These are phyloP conservation scores for Strix uralensis DNA, from an alignment of 2,113 vertebrate genomes.

Conservation along the genomic window DNA sequence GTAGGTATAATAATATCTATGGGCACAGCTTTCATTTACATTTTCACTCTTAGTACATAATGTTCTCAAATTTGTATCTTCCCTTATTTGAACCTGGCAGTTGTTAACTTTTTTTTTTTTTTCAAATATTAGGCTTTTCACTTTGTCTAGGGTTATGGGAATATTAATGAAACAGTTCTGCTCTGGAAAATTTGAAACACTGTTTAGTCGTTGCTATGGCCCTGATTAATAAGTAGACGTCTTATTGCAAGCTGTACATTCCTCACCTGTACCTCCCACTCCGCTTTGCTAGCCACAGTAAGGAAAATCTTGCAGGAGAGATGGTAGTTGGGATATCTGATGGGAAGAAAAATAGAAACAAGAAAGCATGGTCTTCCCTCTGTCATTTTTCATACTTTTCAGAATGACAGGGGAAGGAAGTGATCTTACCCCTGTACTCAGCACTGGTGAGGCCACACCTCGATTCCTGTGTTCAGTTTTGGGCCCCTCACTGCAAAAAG, in stretches of 20 bases:
- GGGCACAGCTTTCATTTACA: neutral
- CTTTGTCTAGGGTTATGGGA: neutral
- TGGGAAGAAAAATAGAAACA: neutral
- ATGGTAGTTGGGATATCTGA: neutral
- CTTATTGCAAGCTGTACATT: neutral
- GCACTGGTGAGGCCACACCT: too few species aligned
- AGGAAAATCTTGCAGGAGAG: neutral
- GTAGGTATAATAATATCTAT: neutral
- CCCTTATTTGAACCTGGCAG: neutral
- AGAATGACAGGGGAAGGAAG: neutral
- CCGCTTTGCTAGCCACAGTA: neutral
- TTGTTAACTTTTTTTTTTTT: neutral
- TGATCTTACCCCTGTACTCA: too few species aligned
- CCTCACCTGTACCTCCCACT: neutral
- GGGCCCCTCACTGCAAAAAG: too few species aligned
- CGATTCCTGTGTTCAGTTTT: too few species aligned
- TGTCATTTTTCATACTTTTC: neutral
- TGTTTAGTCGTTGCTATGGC: neutral
- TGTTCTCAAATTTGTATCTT: neutral
- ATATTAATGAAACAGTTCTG: neutral
- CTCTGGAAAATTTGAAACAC: neutral
- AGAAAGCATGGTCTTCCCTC: neutral
- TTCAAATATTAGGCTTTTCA: neutral
- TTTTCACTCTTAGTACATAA: neutral
- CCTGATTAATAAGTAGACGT: neutral